Base-by-base conservation (phyloP, 1,140 invertebrate species). In the Homalodisca vitripennis region DNA sequence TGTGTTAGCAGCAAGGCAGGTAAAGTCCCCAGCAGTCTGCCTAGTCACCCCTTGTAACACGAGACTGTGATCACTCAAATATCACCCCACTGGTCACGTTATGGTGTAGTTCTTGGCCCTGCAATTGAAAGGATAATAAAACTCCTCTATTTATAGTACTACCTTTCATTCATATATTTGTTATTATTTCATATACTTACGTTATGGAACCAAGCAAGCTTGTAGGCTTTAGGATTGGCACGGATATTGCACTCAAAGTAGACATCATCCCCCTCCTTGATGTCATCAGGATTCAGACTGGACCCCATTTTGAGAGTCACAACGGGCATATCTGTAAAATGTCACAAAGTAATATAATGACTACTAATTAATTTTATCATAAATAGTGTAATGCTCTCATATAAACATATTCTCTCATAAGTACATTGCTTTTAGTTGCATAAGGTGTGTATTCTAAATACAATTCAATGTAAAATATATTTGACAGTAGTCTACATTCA, bases 171-270 rank as follows among this genome's bases (percentile, higher is more conserved):
- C n/a, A n/a, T n/a, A n/a, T n/a, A n/a, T n/a, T n/a, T n/a, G n/a
- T n/a, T n/a, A n/a, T n/a, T n/a, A n/a, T n/a, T n/a, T n/a, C n/a
- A 41, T 41, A 6, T 53, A 85, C 89, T 91, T 84, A 93, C 92
- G 74, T 91, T 89, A 78, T 93, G 92, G 80, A 88, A 93, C 92
- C 92, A 94, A 65, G 89, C 86, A 63, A 93, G 85, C 75, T 91
- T 88, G 77, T 91, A 89, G 14, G 87, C 86, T 76, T 89, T 90
- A 0, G 92, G 92, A 82, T 93, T 93, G 14, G 92, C 88, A 75
- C 86, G 84, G 51, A 93, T 90, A 64, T 86, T 86, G 79, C 91
- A 83, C 65, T 83, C 81, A 68, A 82, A 82, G 64, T 81, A 82
- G 12, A 77, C 76, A 53, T 77, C 76, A 77, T 92, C 91, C 3